Evolutionary conservation across 2,797 vertebrate genomes (phyloP), one percentile per base, ranked within the genome.

Genomic region (Danio jaintianensis): DNA sequence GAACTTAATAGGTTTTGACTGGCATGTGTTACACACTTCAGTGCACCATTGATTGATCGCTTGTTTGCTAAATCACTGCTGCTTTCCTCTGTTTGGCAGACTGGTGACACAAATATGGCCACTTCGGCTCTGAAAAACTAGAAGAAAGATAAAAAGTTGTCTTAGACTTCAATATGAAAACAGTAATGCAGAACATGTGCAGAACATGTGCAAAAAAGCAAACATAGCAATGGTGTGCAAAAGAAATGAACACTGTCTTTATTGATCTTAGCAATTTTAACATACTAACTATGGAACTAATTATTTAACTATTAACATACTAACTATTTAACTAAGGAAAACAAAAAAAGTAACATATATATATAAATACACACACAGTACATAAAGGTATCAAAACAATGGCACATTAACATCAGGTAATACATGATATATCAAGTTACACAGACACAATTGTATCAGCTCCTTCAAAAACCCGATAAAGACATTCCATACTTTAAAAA

Each of bases 1-100:
- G 95, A 96, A 94, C 92, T 88, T 96, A 96, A 97, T 97, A 90
- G 95, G 89, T 96, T 96, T 94, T 96, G 96, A 97, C 96, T 97
- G 96, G 93, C 93, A 94, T 95, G 95, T 96, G 94, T 96, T 96
- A 91, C 90, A 85, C 89, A 95, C 96, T 93, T 92, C 94, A 94
- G 88, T 93, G 95, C 93, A 90, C 93, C 95, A 97, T 96, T 96
- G 96, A 97, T 96, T 96, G 95, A 95, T 95, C 85, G 89, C 92
- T 96, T 94, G 94, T 96, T 96, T 96, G 95, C 94, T 96, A 95
- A 96, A 96, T 97, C 96, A 96, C 95, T 94, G 95, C 93, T 93
- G 93, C 91, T 95, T 94, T 92, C 90, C 92, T 86, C 91, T 88
- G 91, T 94, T 95, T 95, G 91, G 93, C 92, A 90, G 91, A 85